phyloP scores from a whole-genome alignment of 2,113 vertebrate species.

The Rhinoderma darwinii region DNA sequence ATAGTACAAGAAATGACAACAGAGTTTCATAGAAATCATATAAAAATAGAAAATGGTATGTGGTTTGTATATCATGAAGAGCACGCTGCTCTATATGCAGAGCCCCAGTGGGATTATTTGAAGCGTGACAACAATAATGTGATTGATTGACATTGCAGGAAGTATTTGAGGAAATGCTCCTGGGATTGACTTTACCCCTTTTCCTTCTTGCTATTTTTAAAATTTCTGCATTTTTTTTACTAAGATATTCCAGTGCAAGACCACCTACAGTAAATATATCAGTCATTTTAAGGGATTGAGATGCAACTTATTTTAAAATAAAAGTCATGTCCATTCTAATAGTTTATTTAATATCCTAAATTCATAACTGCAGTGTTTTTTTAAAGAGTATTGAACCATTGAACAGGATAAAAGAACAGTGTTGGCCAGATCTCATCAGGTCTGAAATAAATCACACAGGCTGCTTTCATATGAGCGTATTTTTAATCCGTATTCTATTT shows the following conservation, averaged over 20 bases:
- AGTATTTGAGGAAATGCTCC: neutral
- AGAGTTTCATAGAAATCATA: neutral
- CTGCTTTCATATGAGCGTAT: too few relatives aligned
- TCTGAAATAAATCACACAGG: too few relatives aligned
- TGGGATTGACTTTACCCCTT: neutral
- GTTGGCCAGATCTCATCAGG: too few relatives aligned
- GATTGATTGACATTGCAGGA: conserved; percentile 19
- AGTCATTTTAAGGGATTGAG: too few relatives aligned
- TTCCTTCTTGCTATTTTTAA: neutral
- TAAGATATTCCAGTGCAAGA: neutral
- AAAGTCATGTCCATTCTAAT: too few relatives aligned
- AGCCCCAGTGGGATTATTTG: neutral
- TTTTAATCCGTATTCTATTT: too few relatives aligned
- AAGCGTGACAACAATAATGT: neutral
- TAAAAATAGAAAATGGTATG: neutral
- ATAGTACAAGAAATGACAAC: neutral
- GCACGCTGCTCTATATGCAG: neutral
- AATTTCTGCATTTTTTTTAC: neutral
- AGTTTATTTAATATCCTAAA: too few relatives aligned
- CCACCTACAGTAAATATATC: neutral
- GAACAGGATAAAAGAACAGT: too few relatives aligned
- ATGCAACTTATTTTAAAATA: too few relatives aligned
- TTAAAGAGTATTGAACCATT: too few relatives aligned
- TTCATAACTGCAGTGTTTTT: too few relatives aligned
- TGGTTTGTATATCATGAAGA: neutral